Evolutionary conservation across 1,140 invertebrate species (phyloP), one percentile per base, ranked within the genome.

Genomic region (Drosophila nannoptera): DNA sequence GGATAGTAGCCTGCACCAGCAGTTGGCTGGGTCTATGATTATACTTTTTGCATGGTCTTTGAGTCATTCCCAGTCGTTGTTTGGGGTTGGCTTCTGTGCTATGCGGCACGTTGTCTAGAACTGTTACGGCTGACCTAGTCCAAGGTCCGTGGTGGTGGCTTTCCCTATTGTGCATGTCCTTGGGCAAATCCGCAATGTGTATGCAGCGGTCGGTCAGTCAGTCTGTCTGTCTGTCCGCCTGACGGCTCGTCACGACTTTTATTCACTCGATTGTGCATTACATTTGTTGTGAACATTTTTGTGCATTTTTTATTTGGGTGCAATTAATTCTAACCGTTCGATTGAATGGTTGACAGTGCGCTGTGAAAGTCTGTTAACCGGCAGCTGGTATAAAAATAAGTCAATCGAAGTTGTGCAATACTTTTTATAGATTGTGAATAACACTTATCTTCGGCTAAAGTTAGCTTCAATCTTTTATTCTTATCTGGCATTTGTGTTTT

Each of bases 181-280:
- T 69, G 38, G 40, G 42, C 12, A 36, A 69, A 45, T 64, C 14
- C 45, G 14, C 43, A 11, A 62, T 48, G 36, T 53, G 22, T 29
- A 42, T 61, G 53, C 35, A 14, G 9, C 36, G n/a, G n/a, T n/a
- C n/a, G n/a, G n/a, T n/a, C n/a, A n/a, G n/a, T n/a, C n/a, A n/a
- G n/a, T n/a, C n/a, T n/a, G n/a, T 9, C 14, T 38, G 2, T 33
- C 4, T 31, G 3, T 55, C n/a, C 31, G 4, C 14, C n/a, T 29
- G 38, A n/a, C n/a, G n/a, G n/a, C 16, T 48, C 32, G 78, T 83
- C 78, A 82, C 78, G 78, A 82, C 22, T 69, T 67, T 74, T 42
- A 53, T 45, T 52, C 16, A 36, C 7, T 29, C 73, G 64, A 49
- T 77, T 64, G 52, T 50, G 48, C 56, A 43, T 60, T 64, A 59